phyloP scores from a whole-genome alignment of 1,140 invertebrate genomes.

The Wiebesia pumilae region DNA sequence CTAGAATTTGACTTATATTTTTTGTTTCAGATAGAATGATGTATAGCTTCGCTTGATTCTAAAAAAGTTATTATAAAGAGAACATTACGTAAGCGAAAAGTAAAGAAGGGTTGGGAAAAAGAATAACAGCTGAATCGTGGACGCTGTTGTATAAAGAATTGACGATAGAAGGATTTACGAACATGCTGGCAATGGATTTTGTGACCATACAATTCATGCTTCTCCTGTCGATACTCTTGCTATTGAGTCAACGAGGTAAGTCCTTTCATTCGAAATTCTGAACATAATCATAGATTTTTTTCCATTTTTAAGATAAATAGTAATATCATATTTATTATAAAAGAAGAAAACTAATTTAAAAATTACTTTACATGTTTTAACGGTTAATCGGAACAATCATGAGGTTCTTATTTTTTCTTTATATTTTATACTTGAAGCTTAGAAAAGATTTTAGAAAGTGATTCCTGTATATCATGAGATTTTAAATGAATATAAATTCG shows the following conservation, averaged over 20 bases:
- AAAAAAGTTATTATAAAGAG: background rate
- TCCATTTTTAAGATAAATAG: background rate
- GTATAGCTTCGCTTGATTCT: background rate
- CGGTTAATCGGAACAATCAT: too few species aligned
- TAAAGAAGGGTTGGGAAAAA: background rate
- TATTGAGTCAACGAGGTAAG: constrained; percentile 66
- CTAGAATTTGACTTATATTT: constrained; percentile 16
- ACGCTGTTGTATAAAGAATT: constrained; percentile 12
- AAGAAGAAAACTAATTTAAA: too few species aligned
- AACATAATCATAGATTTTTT: background rate
- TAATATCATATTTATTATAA: background rate
- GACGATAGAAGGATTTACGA: constrained; percentile 50
- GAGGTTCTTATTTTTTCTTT: too few species aligned
- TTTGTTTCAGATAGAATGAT: constrained; percentile 40
- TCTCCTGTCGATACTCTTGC: constrained; percentile 56
- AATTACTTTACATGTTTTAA: too few species aligned
- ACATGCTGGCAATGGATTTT: constrained; percentile 65
- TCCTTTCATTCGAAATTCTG: constrained; percentile 21
- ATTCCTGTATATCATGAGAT: too few species aligned
- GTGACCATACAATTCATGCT: constrained; percentile 60
- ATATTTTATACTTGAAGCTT: too few species aligned
- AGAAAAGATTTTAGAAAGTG: too few species aligned
- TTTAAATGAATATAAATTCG: too few species aligned
- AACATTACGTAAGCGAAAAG: background rate
- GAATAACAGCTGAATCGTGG: background rate